Evolutionary conservation across 1,140 invertebrate species (phyloP), one percentile per base, ranked within the genome.

Genomic region (Camponotus floridanus): DNA sequence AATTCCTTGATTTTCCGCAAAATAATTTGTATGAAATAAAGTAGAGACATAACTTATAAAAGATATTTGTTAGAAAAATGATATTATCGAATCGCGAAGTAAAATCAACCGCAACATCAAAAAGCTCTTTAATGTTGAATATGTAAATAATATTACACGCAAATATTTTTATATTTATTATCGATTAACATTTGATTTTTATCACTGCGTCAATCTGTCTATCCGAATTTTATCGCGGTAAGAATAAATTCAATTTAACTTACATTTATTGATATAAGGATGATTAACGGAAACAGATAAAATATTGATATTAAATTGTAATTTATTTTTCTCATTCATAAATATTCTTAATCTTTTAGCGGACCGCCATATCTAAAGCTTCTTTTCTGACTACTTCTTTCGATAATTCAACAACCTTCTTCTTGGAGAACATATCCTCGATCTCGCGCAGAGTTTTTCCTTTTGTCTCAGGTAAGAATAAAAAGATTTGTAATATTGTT

Each of bases 401-500:
- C 21, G 39, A 26, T 11, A 21, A 11, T 6, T 83, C 76, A 7
- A 18, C 42, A 0, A 8, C 8, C 5, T 83, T 87, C 31, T 85
- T 92, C 81, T 91, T 94, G 11, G 84, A 93, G 84, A 96, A 97
- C 87, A 96, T 94, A 6, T 96, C 95, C 84, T 96, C 96, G 51
- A 98, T 97, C 92, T 98, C 97, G 26, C 97, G 95, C 3, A 98
- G 94, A 0, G 96, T 96, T 87, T 97, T 97, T 0, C 97, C 97
- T 86, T 97, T 97, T 0, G 98, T 99, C 93, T 99, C 98, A 0
- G 98, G 98, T 5, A 98, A 92, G 18, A 96, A 96, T 8, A 96
- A 92, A 3, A 96, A 92, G 0, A 26, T 26, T 26, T 26, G 26
- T 80, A 15, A 36, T 64, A 80, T 15, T 61, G 8, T 70, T 42